These are phyloP conservation scores for Myotis yumanensis DNA, from an alignment of 2,113 vertebrate genomes.

Conservation along the genomic window DNA sequence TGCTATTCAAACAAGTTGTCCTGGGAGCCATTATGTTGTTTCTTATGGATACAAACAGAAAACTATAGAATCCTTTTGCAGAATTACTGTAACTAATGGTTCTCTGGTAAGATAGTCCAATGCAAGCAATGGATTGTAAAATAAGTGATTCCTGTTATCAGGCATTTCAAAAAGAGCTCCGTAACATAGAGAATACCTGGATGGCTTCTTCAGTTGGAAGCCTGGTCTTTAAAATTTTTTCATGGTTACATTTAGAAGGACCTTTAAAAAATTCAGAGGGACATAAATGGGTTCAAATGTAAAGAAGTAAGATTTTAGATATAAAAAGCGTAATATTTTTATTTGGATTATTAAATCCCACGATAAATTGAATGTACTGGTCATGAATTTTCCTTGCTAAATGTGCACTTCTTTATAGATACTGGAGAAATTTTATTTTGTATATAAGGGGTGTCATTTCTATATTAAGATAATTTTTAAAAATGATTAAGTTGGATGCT, in stretches of 20 bases:
- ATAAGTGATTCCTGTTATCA: not conserved
- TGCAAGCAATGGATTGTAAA: not conserved
- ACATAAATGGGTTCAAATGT: not conserved
- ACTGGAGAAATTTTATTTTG: not conserved
- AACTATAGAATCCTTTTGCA: not conserved
- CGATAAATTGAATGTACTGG: not conserved
- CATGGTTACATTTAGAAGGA: not conserved
- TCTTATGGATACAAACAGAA: not conserved
- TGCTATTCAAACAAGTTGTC: not conserved
- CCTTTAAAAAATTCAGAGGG: not conserved
- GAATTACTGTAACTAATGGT: too few species aligned
- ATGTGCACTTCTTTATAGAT: not conserved
- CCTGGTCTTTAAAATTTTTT: not conserved
- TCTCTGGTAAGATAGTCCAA: not conserved
- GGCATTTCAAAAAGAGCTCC: not conserved
- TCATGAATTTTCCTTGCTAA: not conserved
- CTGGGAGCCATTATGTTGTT: not conserved
- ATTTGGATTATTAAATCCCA: not conserved
- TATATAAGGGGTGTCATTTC: not conserved
- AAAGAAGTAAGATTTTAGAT: not conserved
- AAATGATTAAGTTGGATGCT: not conserved
- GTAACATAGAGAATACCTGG: accelerated
- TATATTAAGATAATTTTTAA: not conserved
- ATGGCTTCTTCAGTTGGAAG: not conserved
- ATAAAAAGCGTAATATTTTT: not conserved